phyloP scores from a whole-genome alignment of 2,113 vertebrate species.

The Thunnus thynnus region DNA sequence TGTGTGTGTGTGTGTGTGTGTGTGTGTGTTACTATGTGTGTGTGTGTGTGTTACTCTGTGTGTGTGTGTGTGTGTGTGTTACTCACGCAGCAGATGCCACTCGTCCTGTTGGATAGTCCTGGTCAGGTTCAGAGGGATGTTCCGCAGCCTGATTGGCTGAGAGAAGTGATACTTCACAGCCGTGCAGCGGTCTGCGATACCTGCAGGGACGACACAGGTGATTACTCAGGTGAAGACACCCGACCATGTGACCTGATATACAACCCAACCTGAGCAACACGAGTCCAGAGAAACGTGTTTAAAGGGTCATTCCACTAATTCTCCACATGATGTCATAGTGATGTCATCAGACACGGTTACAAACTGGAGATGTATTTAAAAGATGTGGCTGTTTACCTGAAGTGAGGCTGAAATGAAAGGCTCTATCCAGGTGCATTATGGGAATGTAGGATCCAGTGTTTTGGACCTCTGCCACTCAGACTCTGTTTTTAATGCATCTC shows the following conservation, averaged over 20 bases:
- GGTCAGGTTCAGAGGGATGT: slow-evolving; percentile 89
- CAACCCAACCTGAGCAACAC: no score
- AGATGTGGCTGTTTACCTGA: no score
- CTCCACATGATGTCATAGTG: no score
- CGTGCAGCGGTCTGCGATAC: slow-evolving; percentile 85
- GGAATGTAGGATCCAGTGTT: not conserved
- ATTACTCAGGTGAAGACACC: not conserved
- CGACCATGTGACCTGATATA: not conserved
- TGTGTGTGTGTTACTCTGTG: not conserved
- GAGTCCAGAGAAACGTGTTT: no score
- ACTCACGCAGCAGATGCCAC: slow-evolving; percentile 90
- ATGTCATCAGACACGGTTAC: no score
- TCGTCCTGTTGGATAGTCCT: slow-evolving; percentile 91
- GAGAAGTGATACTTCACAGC: slow-evolving; percentile 91
- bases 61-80: not conserved
- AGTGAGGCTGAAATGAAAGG: no score
- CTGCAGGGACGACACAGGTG: slow-evolving; percentile 44
- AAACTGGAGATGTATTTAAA: no score
- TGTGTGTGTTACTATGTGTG: not conserved
- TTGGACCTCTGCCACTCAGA: no score
- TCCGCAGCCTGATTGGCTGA: slow-evolving; percentile 87
- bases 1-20: not conserved
- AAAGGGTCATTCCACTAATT: no score
- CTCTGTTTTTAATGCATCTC: no score
- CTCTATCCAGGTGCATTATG: slow-evolving; percentile 1